Evolutionary conservation across 2,113 vertebrate species (phyloP), one percentile per base, ranked within the genome.

Genomic region (Hemiprocne comata): DNA sequence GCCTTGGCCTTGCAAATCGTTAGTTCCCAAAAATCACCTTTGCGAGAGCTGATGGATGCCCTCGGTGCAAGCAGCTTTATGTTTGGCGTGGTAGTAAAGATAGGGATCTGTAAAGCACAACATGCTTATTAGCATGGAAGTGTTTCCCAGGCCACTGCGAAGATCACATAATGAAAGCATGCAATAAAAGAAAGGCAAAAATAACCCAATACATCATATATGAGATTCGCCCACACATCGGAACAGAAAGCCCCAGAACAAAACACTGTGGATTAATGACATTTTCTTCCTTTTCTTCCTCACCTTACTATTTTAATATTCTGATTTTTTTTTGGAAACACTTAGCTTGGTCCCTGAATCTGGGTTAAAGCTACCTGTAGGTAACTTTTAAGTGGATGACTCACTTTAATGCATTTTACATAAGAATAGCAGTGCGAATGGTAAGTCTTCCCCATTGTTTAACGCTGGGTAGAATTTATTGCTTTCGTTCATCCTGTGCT

Each of bases 381-480:
- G 93, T 94, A 96, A 96, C 89, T 92, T 95, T 91, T 89, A 93
- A 96, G 90, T 80, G 94, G 73, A 96, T 97, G 96, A 96, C 91
- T 97, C 96, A 95, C 95, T 97, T 95, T 80, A 96, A 97, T 96
- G 79, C 82, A 97, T 97, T 98, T 97, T 97, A 96, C 89, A 81
- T 97, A 97, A 97, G 95, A 95, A 96, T 97, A 94, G 38, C 67
- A 90, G 92, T 97, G 95, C 95, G 94, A 77, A 67, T 86, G 91
- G 88, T 94, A 81, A 81, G 87, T 82, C 67, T 92, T 95, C 88
- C 40, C 79, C 71, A 77, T 96, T 94, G 82, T 97, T 95, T 71
- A 90, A 74, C 60, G 48, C 67, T 31, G 89, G 74, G 82, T 79
- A 77, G 95, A 82, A 95, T 97, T 96, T 96, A 90, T 94, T 93